phyloP scores from a whole-genome alignment of 2,888 invertebrate species.

The Unio pictorum region DNA sequence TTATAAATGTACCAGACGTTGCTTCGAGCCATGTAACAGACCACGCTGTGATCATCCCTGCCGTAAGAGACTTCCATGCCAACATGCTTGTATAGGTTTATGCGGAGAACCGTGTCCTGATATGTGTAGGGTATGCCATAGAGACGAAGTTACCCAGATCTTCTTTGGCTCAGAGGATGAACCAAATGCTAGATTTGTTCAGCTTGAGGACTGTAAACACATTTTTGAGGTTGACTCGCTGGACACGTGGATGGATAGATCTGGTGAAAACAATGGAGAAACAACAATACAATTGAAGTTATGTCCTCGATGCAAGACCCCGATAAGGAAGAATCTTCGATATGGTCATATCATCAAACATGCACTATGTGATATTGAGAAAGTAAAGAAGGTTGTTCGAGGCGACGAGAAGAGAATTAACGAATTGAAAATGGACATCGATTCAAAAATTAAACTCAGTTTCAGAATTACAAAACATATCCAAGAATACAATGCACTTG shows the following conservation, averaged over 20 bases:
- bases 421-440: too few relatives aligned
- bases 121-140: slow-evolving; percentile 77
- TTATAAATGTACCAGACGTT: slow-evolving; percentile 58
- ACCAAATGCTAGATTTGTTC: slow-evolving; percentile 72
- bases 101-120: slow-evolving; percentile 82
- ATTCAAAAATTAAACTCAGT: too few relatives aligned
- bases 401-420: slow-evolving; percentile 9
- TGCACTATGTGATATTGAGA: slow-evolving; percentile 68
- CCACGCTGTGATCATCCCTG: slow-evolving; percentile 68
- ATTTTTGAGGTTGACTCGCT: slow-evolving; percentile 69
- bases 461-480: too few relatives aligned
- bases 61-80: slow-evolving; percentile 71
- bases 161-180: slow-evolving; percentile 75
- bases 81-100: slow-evolving; percentile 76
- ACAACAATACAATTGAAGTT: slow-evolving; percentile 52
- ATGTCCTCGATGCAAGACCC: slow-evolving; percentile 78
- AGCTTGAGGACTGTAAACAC: slow-evolving; percentile 64
- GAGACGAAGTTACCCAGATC: slow-evolving; percentile 58
- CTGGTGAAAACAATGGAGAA: slow-evolving; percentile 71
- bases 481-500: too few relatives aligned
- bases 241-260: slow-evolving; percentile 66
- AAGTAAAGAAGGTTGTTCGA: slow-evolving; percentile 52
- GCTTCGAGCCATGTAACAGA: slow-evolving; percentile 69
- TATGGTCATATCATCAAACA: slow-evolving; percentile 75
- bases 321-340: slow-evolving; percentile 76